Evolutionary conservation across 2,888 invertebrate species (phyloP), one percentile per base, ranked within the genome.

Genomic region (Ptilodon capucinus): DNA sequence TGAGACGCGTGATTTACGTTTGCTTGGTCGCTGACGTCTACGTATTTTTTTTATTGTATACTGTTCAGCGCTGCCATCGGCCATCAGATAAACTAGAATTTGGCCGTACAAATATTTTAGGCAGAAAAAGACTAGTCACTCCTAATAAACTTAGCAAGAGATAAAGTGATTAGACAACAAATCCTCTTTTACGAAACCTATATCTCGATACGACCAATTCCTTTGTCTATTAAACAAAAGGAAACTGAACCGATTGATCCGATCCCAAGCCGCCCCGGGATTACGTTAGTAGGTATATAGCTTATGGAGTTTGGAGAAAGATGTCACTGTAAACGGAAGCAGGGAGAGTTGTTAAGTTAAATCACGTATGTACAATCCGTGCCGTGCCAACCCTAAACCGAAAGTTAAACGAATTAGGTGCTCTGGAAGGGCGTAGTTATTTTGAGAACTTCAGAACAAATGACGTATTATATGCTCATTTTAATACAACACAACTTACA

Each of bases 341-440:
- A 41, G 46, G 39, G 45, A 57, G 57, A 61, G 53, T 63, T 64
- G 49, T 57, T 64, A 62, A 63, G 52, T 63, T 51, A 52, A 68
- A 67, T 64, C 62, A 51, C 47, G 48, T 52, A 55, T 42, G 40
- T 55, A 39, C 28, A 45, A 23, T 45, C 30, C 43, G 38, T 32
- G 46, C 48, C 42, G 44, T 41, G 57, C 42, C 47, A 60, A 35
- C 52, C 57, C 50, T 60, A 42, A 35, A 34, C 43, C n/a, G 13
- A 48, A 59, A 43, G 39, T 45, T 48, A 46, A 41, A 18, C 16
- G 60, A 64, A 48, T 52, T 48, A 62, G 11, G 48, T 44, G 48
- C 34, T 49, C 60, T 51, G 47, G 71, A 69, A 55, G 44, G 63
- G 48, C 19, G 19, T n/a, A n/a, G 11, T 19, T 32, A 39, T 11